Evolutionary conservation across 2,888 invertebrate genomes (phyloP).

Genomic region (Crematogaster levior): DNA sequence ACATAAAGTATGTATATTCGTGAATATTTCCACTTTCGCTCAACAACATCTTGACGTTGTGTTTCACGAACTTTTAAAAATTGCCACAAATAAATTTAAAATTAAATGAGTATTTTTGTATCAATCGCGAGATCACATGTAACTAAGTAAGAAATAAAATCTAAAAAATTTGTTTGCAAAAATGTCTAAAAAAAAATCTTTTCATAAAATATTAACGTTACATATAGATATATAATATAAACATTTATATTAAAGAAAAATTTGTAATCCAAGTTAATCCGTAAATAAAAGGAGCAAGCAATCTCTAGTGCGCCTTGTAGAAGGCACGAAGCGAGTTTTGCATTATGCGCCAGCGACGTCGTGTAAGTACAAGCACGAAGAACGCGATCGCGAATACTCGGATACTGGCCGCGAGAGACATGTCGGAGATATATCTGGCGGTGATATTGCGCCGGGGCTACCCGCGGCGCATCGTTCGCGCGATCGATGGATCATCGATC

Average conservation of each 20-base stretch:
- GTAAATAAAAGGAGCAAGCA: neutral
- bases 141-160: neutral
- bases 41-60: neutral
- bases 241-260: neutral
- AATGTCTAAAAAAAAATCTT: neutral
- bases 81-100: neutral
- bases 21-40: constrained; percentile 4
- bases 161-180: neutral
- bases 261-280: neutral
- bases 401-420: constrained; percentile 63
- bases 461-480: constrained; percentile 72
- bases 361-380: constrained; percentile 57
- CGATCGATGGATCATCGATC: constrained; percentile 76
- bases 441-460: constrained; percentile 67
- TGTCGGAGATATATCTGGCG: constrained; percentile 68
- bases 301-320: neutral
- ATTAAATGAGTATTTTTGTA: neutral
- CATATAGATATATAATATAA: no score
- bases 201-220: neutral
- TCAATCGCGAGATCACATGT: neutral
- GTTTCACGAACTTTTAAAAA: neutral
- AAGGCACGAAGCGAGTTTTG: constrained; percentile 14
- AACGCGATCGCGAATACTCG: constrained; percentile 61
- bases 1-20: neutral
- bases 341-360: constrained; percentile 13